These are phyloP conservation scores for Macaria notata DNA, from an alignment of 2,888 invertebrate species.

Conservation along the genomic window DNA sequence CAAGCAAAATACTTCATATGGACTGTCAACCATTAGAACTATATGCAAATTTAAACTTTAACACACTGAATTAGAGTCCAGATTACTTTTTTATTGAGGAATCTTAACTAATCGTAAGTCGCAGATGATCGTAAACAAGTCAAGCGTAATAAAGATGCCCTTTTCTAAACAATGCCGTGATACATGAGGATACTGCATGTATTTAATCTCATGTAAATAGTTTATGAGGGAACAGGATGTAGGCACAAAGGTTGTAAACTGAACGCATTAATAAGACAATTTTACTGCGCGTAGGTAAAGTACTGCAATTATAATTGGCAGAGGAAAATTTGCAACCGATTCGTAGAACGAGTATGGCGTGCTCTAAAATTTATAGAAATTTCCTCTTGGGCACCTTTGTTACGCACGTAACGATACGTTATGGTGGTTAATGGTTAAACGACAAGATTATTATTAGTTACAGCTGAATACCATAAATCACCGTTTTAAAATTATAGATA, in stretches of 20 bases:
- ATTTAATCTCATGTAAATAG: slow-evolving; percentile 1
- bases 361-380: too few species aligned
- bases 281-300: neutral
- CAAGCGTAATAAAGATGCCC: slow-evolving; percentile 32
- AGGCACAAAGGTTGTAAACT: neutral
- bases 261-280: neutral
- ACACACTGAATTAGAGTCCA: neutral
- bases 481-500: too few species aligned
- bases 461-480: too few species aligned
- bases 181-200: slow-evolving; percentile 13
- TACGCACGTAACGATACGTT: too few species aligned
- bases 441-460: too few species aligned
- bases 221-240: slow-evolving; percentile 14
- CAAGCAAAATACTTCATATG: slow-evolving; percentile 5
- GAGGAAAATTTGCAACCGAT: too few species aligned
- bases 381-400: too few species aligned
- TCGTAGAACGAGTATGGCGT: too few species aligned
- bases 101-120: slow-evolving; percentile 7
- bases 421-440: too few species aligned
- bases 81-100: neutral
- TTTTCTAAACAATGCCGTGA: slow-evolving; percentile 35
- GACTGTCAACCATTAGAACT: neutral
- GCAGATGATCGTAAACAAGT: slow-evolving; percentile 37
- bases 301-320: too few species aligned
- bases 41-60: neutral